These are phyloP conservation scores for Zosterops hypoxanthus DNA, from an alignment of 2,113 vertebrate species.

Conservation along the genomic window DNA sequence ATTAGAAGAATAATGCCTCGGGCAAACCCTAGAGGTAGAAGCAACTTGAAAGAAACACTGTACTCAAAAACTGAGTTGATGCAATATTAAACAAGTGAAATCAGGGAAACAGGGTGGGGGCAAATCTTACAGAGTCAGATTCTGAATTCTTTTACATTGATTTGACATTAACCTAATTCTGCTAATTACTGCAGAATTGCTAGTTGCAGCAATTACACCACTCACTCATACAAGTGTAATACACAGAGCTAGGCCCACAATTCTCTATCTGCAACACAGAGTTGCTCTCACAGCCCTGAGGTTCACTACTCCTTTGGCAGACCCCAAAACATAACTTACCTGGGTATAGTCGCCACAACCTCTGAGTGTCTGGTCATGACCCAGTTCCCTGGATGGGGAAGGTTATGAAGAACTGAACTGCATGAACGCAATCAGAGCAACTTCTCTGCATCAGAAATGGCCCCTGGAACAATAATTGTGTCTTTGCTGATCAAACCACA, in stretches of 20 bases:
- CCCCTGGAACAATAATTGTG: background rate
- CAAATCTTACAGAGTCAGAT: background rate
- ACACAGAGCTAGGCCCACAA: background rate
- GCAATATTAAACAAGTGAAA: slow-evolving; percentile 62
- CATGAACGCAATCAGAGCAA: background rate
- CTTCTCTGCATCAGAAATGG: background rate
- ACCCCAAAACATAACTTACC: background rate
- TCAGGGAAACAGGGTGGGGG: background rate
- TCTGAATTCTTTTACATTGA: background rate
- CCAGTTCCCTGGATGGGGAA: background rate
- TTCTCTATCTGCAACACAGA: background rate
- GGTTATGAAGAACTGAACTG: background rate
- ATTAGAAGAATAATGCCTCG: slow-evolving; percentile 58
- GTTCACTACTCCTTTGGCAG: rapidly evolving
- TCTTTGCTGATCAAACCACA: background rate
- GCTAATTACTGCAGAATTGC: background rate
- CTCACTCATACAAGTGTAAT: rapidly evolving
- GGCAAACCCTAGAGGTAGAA: slow-evolving; percentile 60
- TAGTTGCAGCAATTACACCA: background rate
- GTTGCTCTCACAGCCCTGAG: background rate
- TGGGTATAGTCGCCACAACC: background rate
- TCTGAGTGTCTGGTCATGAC: background rate
- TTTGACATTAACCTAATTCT: background rate
- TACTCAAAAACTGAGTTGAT: slow-evolving; percentile 39
- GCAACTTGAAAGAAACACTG: slow-evolving; percentile 53